These are phyloP conservation scores for Exephanes ischioxanthus DNA, from an alignment of 2,888 invertebrate species.

Conservation along the genomic window DNA sequence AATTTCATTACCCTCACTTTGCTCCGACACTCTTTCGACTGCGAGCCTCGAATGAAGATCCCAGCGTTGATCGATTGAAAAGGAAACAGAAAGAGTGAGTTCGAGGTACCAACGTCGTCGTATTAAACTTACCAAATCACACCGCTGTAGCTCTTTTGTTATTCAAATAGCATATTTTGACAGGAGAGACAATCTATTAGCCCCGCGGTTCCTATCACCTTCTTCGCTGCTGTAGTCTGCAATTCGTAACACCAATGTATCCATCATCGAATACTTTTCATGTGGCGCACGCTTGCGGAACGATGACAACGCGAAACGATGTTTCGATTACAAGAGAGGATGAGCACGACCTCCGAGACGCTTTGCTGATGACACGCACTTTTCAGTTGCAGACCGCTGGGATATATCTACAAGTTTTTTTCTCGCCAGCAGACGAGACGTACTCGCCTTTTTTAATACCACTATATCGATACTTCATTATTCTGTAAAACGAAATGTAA, in stretches of 20 bases:
- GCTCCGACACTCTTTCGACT: constrained; percentile 18
- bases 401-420: background rate
- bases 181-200: constrained; percentile 67
- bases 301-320: constrained; percentile 66
- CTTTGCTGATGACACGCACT: constrained; percentile 61
- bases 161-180: constrained; percentile 67
- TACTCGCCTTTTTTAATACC: constrained; percentile 4
- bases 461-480: constrained; percentile 67
- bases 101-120: constrained; percentile 53
- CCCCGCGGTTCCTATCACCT: constrained; percentile 50
- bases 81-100: constrained; percentile 1
- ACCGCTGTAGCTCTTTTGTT: constrained; percentile 61
- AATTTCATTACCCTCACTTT: constrained; percentile 33
- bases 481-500: constrained; percentile 33
- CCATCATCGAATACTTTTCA: constrained; percentile 59
- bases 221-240: constrained; percentile 27
- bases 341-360: constrained; percentile 57
- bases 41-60: constrained; percentile 7
- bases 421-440: background rate
- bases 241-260: constrained; percentile 1
- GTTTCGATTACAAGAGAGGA: constrained; percentile 58
- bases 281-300: constrained; percentile 66
- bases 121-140: constrained; percentile 63
- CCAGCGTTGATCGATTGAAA: constrained; percentile 52
- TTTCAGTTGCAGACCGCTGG: background rate